Percentiles rank a stretch among this genome's conserved stretches.
phyloP scores from a whole-genome alignment of 2,888 invertebrate genomes.

The Anodontia alba region DNA sequence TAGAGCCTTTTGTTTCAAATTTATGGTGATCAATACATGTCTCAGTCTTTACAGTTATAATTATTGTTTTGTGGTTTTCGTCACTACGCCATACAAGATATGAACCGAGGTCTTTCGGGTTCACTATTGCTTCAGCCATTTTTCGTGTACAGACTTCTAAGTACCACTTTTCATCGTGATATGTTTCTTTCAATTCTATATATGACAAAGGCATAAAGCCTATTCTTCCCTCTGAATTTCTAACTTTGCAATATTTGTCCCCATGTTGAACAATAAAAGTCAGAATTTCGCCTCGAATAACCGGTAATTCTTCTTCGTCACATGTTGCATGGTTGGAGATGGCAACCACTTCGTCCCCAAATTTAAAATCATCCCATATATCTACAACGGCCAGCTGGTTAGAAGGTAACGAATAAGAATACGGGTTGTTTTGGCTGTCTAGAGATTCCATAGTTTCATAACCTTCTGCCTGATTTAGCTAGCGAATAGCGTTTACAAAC shows the following conservation, averaged over 20 bases:
- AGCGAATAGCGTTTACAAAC: too few relatives aligned
- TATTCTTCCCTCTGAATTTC: background rate
- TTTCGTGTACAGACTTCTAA: background rate
- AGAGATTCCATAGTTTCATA: too few relatives aligned
- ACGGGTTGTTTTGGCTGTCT: background rate
- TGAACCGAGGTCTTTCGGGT: background rate
- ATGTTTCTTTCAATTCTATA: background rate
- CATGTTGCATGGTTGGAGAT: background rate
- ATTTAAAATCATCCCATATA: background rate
- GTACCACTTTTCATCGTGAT: background rate
- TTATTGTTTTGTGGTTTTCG: background rate
- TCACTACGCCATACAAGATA: background rate
- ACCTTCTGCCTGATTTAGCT: too few relatives aligned
- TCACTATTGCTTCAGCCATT: conserved; percentile 5
- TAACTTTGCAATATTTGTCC: conserved; percentile 5
- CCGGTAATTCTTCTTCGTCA: background rate
- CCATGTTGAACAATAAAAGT: conserved; percentile 10
- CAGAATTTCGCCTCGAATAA: background rate
- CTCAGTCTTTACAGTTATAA: background rate
- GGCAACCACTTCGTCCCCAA: background rate
- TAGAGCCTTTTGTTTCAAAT: background rate
- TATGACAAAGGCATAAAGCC: conserved; percentile 3
- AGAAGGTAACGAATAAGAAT: background rate
- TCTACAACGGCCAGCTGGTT: background rate
- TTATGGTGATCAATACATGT: background rate